A percentile compares a stretch with the other conserved stretches of the same genome.
Conservation (phyloP, 2,113 vertebrate genomes). For the Malurus cyaneus region DNA sequence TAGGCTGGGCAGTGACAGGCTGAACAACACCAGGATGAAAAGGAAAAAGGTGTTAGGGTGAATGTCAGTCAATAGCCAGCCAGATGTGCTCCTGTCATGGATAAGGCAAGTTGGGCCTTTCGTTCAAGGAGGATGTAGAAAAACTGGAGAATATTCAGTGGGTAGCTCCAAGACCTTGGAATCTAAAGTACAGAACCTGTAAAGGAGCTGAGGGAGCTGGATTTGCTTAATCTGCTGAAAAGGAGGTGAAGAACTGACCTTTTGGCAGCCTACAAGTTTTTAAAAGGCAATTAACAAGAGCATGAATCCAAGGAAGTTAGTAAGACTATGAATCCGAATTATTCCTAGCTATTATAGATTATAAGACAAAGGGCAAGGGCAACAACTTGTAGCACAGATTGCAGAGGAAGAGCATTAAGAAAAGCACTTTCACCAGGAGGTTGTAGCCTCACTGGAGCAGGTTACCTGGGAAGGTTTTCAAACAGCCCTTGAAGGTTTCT, state of each 20-base stretch:
- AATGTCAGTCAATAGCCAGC: neutral
- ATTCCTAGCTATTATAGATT: neutral
- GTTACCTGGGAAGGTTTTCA: neutral
- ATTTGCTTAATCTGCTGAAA: neutral
- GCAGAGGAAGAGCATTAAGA: neutral
- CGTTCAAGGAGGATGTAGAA: neutral
- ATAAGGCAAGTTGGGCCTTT: neutral
- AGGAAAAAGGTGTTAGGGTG: neutral
- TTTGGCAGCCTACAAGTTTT: neutral
- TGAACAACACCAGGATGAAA: neutral
- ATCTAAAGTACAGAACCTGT: neutral
- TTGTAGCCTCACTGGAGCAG: neutral
- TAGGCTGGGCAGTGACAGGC: neutral
- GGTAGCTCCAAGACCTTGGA: neutral
- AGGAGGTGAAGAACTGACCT: neutral
- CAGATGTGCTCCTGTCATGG: neutral
- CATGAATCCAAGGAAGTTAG: neutral
- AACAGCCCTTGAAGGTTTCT: neutral
- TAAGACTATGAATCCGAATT: neutral
- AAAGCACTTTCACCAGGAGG: neutral
- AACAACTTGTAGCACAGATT: neutral
- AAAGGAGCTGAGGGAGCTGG: neutral
- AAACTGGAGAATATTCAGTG: neutral
- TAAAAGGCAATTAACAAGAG: neutral
- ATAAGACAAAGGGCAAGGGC: accelerated